phyloP scores from a whole-genome alignment of 2,113 vertebrate genomes.

The Bettongia penicillata region DNA sequence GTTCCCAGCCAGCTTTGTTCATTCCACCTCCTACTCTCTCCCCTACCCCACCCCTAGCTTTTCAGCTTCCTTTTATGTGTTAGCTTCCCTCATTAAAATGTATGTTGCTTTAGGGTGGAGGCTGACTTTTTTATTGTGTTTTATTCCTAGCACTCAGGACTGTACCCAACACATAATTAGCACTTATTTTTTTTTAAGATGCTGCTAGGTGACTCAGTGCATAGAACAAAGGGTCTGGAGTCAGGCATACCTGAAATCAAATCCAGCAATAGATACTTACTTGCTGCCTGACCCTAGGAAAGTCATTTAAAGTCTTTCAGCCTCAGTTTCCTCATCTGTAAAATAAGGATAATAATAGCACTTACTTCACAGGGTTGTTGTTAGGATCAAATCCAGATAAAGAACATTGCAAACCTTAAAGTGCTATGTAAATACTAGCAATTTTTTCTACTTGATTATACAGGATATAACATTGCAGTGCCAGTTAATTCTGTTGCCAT shows the following conservation, averaged over 20 bases:
- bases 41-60: not conserved
- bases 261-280: not conserved
- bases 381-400: not conserved
- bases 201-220: not conserved
- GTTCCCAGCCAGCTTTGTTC: not conserved
- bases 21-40: not conserved
- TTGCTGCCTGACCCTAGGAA: not conserved
- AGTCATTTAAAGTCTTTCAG: not conserved
- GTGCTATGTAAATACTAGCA: not conserved
- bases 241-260: not conserved
- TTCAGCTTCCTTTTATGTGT: not conserved
- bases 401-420: not conserved
- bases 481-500: not conserved
- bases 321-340: not conserved
- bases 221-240: not conserved
- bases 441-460: not conserved
- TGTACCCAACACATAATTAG: not conserved
- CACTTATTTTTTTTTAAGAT: not conserved
- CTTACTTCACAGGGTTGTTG: not conserved
- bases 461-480: not conserved
- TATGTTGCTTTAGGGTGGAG: not conserved
- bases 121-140: not conserved
- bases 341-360: not conserved
- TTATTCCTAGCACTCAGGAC: not conserved
- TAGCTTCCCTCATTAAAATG: not conserved